phyloP scores from a whole-genome alignment of 2,888 invertebrate genomes.

The Callosobruchus maculatus region DNA sequence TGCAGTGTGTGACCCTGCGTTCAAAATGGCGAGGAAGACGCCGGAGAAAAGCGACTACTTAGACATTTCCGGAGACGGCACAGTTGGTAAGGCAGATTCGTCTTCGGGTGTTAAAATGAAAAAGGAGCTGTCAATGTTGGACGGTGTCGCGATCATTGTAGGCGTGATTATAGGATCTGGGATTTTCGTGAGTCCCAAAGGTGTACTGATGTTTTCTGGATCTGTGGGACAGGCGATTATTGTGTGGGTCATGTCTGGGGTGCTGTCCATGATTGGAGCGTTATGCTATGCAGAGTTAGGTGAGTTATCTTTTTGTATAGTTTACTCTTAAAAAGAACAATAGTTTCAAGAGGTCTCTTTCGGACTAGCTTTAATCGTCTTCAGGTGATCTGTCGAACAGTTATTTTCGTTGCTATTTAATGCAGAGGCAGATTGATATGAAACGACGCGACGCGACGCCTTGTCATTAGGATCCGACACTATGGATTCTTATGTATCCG shows the following conservation, averaged over 20 bases:
- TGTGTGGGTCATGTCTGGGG: constrained; percentile 85
- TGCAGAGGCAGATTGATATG: too few relatives aligned
- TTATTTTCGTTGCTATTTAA: too few relatives aligned
- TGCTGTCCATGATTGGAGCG: constrained; percentile 90
- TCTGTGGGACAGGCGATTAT: constrained; percentile 84
- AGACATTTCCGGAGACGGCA: neutral
- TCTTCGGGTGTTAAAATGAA: constrained; percentile 68
- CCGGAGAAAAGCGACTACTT: neutral
- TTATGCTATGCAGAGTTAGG: constrained; percentile 97
- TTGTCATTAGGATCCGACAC: too few relatives aligned
- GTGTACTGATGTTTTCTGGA: constrained; percentile 85
- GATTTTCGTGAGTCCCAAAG: constrained; percentile 94
- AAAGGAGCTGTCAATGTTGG: constrained; percentile 83
- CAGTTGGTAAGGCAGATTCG: neutral
- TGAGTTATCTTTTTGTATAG: too few relatives aligned
- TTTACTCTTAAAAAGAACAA: too few relatives aligned
- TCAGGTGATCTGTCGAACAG: too few relatives aligned
- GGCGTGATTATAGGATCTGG: constrained; percentile 96
- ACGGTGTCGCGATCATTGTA: constrained; percentile 91
- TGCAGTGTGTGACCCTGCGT: neutral
- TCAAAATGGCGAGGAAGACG: neutral
- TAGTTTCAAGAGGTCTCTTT: too few relatives aligned
- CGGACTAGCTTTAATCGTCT: too few relatives aligned
- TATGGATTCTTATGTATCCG: too few relatives aligned
- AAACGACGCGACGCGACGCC: too few relatives aligned